Percentiles rank a stretch among this genome's conserved stretches.
These are phyloP conservation scores for Drosophila eugracilis DNA, from an alignment of 1,140 invertebrate genomes.

Conservation along the genomic window DNA sequence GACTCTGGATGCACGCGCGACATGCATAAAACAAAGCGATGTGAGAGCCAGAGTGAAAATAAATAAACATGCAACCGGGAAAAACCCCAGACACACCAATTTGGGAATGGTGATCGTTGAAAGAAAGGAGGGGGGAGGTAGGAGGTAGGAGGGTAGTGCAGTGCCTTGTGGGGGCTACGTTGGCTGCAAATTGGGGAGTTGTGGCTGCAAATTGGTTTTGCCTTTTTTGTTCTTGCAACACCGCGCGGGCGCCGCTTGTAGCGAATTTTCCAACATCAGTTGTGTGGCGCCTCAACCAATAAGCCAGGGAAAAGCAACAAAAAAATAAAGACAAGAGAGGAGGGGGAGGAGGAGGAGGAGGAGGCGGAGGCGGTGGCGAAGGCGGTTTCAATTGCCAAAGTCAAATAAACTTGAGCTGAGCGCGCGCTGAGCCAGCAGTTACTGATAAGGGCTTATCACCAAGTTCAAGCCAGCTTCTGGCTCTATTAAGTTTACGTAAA, in stretches of 20 bases:
- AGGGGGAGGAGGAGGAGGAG: neutral
- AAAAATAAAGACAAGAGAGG: neutral
- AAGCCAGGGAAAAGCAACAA: neutral
- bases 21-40: constrained; percentile 48
- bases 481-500: neutral
- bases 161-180: neutral
- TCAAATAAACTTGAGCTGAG: constrained; percentile 22
- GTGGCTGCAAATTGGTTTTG: constrained; percentile 22
- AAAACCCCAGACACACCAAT: constrained; percentile 5
- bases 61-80: constrained; percentile 35
- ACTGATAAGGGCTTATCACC: constrained; percentile 3
- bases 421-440: constrained; percentile 2
- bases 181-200: constrained; percentile 21
- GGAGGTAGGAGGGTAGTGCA: neutral
- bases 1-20: constrained; percentile 37
- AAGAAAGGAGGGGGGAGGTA: no score
- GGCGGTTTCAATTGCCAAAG: constrained; percentile 26
- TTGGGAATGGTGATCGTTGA: neutral
- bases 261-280: constrained; percentile 8
- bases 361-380: neutral
- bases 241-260: neutral
- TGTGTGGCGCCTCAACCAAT: neutral
- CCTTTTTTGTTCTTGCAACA: no score
- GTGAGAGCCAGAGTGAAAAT: constrained; percentile 27
- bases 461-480: neutral